Percentiles rank a stretch among this genome's conserved stretches.
Conservation (phyloP, 2,113 vertebrate genomes). For the Platichthys flesus region DNA sequence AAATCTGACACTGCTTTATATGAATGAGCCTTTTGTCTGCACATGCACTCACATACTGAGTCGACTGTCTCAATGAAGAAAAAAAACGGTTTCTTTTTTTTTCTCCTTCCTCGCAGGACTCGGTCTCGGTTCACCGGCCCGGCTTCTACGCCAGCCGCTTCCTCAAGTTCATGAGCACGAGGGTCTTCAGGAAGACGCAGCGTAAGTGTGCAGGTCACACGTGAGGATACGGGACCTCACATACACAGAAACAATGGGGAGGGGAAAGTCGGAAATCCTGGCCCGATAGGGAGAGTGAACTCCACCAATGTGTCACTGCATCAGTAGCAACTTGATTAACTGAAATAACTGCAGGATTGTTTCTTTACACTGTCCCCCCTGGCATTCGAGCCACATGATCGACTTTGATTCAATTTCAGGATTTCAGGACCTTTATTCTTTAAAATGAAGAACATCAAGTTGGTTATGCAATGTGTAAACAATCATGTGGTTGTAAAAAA, state of each 20-base stretch:
- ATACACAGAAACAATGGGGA: neutral
- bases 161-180: conserved; percentile 97
- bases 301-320: neutral
- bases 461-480: neutral
- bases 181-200: conserved; percentile 95
- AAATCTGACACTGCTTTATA: conserved; percentile 44
- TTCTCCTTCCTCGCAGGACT: conserved; percentile 83
- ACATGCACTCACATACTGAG: neutral
- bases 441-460: neutral
- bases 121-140: conserved; percentile 95
- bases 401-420: conserved; percentile 9
- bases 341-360: neutral
- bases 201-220: conserved; percentile 82
- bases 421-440: neutral
- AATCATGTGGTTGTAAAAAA: neutral
- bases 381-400: neutral
- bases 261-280: conserved; percentile 25
- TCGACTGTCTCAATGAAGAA: conserved; percentile 2
- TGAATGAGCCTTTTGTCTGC: conserved; percentile 58
- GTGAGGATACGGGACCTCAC: too few relatives aligned
- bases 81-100: conserved; percentile 29
- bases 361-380: conserved; percentile 10
- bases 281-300: conserved; percentile 12
- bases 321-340: neutral
- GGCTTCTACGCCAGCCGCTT: conserved; percentile 97